Evolutionary conservation across 2,888 invertebrate species (phyloP).

Genomic region (Tupiocoris notatus): DNA sequence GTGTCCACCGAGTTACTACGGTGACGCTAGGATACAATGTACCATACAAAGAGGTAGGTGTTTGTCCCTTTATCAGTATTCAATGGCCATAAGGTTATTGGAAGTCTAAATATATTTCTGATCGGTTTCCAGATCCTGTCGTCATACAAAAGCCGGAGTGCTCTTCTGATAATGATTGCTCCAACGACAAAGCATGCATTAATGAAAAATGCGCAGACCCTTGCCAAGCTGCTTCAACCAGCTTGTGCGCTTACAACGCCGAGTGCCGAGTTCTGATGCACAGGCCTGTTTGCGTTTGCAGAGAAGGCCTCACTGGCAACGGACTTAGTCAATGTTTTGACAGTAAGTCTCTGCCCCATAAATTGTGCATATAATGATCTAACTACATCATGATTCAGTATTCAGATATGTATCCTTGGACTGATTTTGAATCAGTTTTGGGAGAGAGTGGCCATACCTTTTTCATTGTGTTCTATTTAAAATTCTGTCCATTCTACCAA

Average conservation of each 20-base stretch:
- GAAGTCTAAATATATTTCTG: too few species aligned
- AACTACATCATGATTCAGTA: too few species aligned
- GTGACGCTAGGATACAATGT: slow-evolving; percentile 75
- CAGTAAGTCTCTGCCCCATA: slow-evolving; percentile 62
- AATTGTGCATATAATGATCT: too few species aligned
- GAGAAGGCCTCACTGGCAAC: slow-evolving; percentile 79
- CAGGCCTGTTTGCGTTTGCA: slow-evolving; percentile 77
- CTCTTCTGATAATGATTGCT: slow-evolving; percentile 71
- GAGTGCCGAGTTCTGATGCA: slow-evolving; percentile 76
- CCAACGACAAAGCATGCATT: slow-evolving; percentile 78
- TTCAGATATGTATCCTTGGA: too few species aligned
- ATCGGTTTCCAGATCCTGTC: neutral
- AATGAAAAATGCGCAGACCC: slow-evolving; percentile 73
- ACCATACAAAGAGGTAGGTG: slow-evolving; percentile 6
- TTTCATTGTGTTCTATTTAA: too few species aligned
- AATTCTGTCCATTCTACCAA: slow-evolving; percentile 53
- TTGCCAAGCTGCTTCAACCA: slow-evolving; percentile 62
- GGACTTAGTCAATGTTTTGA: slow-evolving; percentile 74
- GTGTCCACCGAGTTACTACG: slow-evolving; percentile 75
- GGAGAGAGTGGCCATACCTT: too few species aligned
- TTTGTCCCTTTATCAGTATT: too few species aligned
- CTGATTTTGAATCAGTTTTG: too few species aligned
- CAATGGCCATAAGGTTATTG: too few species aligned
- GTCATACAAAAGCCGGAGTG: slow-evolving; percentile 65
- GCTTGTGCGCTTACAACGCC: slow-evolving; percentile 74